A percentile compares a stretch with the other conserved stretches of the same genome.
Evolutionary conservation across 1,140 invertebrate species (phyloP).

Genomic region (Apolygus lucorum): DNA sequence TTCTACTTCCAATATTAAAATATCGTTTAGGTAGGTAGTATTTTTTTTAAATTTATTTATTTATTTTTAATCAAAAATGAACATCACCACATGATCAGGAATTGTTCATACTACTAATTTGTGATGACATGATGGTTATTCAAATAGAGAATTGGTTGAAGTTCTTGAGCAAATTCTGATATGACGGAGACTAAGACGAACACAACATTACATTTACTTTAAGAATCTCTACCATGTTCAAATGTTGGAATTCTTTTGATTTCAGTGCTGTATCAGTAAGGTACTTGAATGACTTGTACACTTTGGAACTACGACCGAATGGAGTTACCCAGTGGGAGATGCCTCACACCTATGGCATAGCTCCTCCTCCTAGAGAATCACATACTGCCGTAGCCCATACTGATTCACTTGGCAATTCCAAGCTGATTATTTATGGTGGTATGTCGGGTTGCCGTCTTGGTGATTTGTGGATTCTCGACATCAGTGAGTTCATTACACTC

Average conservation of each 20-base stretch:
- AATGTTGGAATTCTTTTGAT: neutral
- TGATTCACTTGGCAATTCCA: constrained; percentile 65
- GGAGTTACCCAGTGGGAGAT: constrained; percentile 70
- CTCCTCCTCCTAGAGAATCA: constrained; percentile 91
- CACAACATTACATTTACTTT: no score
- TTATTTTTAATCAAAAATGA: no score
- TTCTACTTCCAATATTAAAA: no score
- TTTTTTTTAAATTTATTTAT: no score
- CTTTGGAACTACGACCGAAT: constrained; percentile 35
- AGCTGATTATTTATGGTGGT: constrained; percentile 93
- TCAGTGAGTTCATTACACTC: constrained; percentile 42
- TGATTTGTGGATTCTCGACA: constrained; percentile 92
- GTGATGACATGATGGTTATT: no score
- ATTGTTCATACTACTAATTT: no score
- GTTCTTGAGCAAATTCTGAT: no score
- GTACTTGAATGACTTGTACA: constrained; percentile 39
- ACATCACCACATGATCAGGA: no score
- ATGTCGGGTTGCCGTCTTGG: constrained; percentile 95
- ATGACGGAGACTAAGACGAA: no score
- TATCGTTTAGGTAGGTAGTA: no score
- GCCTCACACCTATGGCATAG: constrained; percentile 67
- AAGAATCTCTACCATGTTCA: no score
- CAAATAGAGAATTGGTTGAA: no score
- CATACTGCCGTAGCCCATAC: constrained; percentile 90
- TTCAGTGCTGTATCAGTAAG: constrained; percentile 28